A percentile compares a stretch with the other conserved stretches of the same genome.
These are phyloP conservation scores for Adela reaumurella DNA, from an alignment of 2,888 invertebrate genomes.

Conservation along the genomic window DNA sequence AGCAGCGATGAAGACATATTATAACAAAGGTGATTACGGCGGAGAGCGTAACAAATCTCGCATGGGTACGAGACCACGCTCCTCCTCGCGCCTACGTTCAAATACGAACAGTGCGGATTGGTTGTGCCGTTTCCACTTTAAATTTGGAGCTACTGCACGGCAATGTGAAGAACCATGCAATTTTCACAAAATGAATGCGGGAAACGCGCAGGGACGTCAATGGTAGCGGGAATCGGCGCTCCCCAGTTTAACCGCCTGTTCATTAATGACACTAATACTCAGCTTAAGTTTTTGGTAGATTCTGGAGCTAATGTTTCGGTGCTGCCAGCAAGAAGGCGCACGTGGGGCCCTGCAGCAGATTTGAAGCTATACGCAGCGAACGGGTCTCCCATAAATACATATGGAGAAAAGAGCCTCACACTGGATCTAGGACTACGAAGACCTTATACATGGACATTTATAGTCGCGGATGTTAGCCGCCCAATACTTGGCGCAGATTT, in stretches of 20 bases:
- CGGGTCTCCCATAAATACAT: conserved; percentile 5
- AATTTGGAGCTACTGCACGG: too few species aligned
- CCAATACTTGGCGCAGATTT: conserved; percentile 12
- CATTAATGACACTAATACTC: conserved; percentile 9
- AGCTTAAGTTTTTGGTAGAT: conserved; percentile 7
- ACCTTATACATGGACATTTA: conserved; percentile 9
- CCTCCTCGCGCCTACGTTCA: too few species aligned
- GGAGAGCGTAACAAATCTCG: too few species aligned
- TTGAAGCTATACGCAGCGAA: conserved; percentile 15
- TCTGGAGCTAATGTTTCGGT: conserved; percentile 9
- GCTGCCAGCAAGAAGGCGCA: conserved; percentile 1
- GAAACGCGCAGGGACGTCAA: conserved; percentile 9
- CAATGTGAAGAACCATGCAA: neutral
- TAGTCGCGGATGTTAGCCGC: conserved; percentile 8
- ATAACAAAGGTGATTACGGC: too few species aligned
- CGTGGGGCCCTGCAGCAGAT: neutral
- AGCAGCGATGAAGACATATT: too few species aligned
- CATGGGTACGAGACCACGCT: too few species aligned
- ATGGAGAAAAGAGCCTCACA: conserved; percentile 6
- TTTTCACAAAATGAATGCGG: conserved; percentile 1
- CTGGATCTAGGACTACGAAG: conserved; percentile 9
- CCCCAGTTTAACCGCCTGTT: conserved; percentile 7
- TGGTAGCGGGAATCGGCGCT: conserved; percentile 9
- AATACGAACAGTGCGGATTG: too few species aligned
- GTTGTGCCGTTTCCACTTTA: too few species aligned